Base-by-base conservation (phyloP, 2,113 vertebrate genomes). In the Hirundichthys speculiger region DNA sequence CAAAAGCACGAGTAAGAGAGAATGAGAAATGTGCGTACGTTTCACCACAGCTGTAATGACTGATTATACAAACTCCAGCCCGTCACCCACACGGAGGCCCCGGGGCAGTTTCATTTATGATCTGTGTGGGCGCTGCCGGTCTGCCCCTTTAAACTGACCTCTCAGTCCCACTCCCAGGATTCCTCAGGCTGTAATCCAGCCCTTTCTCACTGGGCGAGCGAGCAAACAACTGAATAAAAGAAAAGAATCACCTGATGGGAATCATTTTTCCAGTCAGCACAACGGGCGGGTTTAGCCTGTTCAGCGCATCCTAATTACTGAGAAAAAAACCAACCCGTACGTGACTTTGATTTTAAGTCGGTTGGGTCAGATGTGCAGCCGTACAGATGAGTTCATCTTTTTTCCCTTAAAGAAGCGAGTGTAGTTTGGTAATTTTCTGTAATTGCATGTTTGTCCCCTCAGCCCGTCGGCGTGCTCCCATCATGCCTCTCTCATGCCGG, bases 391-490 rank as follows among this genome's bases (percentile, higher is more conserved):
- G 3, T 27, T 27, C 25, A 27, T 3, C 25, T 27, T 27, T 27
- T n/a, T 27, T 4, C 25, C 6, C 6, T 27, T 3, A 27, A 27
- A 27, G 3, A 6, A 27, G 6, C 3, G 25, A 27, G 25, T 27
- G 25, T 3, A 27, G 25, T 27, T 27, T 27, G 25, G 25, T 27
- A 27, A 27, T 27, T 80, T 76, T 79, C 78, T 64, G 76, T 89
- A 86, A 89, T 86, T 80, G 78, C 76, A 81, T 8, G 77, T 73
- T 80, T 58, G 64, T 46, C 60, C 42, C 39, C 34, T 42, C 40
- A 48, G 69, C 70, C 74, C 69, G 38, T 71, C 67, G 66, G 75
- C 84, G 59, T 60, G 51, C 77, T 69, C 53, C 46, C 39, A 62
- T 24, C n/a, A n/a, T 48, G 49, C 4, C 30, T 27, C 6, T 6